Base-by-base conservation (phyloP, 2,113 vertebrate species). In the Anser cygnoides region DNA sequence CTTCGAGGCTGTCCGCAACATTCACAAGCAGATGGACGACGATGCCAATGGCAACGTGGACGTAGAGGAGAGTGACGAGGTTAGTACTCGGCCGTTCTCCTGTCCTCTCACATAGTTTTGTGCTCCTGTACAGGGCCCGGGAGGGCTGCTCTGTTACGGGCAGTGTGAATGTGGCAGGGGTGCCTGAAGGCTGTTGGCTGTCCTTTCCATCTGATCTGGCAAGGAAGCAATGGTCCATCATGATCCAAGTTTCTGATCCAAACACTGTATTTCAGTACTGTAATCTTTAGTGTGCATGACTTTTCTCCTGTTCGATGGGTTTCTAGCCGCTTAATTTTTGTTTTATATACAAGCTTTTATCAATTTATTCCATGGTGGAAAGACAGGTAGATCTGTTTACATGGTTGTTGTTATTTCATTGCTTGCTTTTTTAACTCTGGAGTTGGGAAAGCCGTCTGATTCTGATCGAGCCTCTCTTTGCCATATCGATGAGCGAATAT, bases 21-120 rank as follows among this genome's bases (percentile, higher is more conserved):
- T 99, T 97, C 99, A 99, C 97, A 99, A 99, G 70, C 99, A 99
- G 98, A 99, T 99, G 99, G 99, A 99, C 4, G 99, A 99, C 10
- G 99, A 99, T 4, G 99, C 98, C 96, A 99, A 99, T 12, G 99
- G 99, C 79, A 99, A 99, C 9, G 99, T 99, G 84, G 99, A 99
- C 5, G 98, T 99, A 35, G 94, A 95, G 76, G 99, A 99, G 98
- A 99, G 99, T 2, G 99, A 99, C 5, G 99, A 99, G 97, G 99
- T 99, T 49, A 96, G 98, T 97, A 33, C 13, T 13, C 0, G 5
- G 17, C 25, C 43, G 35, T 52, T 33, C 2, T 4, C 16, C 61
- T 19, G 10, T 33, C 6, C 55, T 71, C 39, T 81, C 54, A 11
- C 58, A 1, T 22, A 8, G 44, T 1, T 1, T 37, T 10, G 31